Evolutionary conservation across 2,888 invertebrate genomes (phyloP), one percentile per base, ranked within the genome.

Genomic region (Trissolcus brochymenae): DNA sequence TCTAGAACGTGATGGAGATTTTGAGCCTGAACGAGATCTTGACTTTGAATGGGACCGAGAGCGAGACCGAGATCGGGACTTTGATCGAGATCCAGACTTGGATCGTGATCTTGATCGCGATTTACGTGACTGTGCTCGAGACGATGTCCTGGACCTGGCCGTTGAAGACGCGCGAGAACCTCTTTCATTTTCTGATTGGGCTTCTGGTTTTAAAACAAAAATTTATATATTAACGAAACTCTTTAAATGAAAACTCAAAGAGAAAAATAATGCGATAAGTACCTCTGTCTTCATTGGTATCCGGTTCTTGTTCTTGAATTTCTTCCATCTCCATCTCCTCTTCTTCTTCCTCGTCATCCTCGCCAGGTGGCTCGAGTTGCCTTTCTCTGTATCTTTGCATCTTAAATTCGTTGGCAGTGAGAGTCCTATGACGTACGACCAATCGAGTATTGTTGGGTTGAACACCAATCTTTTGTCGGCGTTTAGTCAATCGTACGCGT

Each of bases 401-500:
- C 78, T 94, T 93, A 87, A 95, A 94, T 88, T 98, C 98, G 53
- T 92, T 91, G 0, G 94, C 95, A 86, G 95, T 94, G 82, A 98
- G 91, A 4, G 96, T 94, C 46, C 98, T 91, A 89, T 98, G 98
- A 60, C 95, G 95, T 2, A 98, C 98, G 46, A 98, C 94, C 50
- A 98, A 91, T 59, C 95, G 90, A 0, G 96, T 96, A 82, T 95
- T 94, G 54, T 92, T 94, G 78, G 91, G 94, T 74, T 91, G 92
- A 77, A 93, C 92, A 1, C 94, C 94, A 67, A 91, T 91, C 82
- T 95, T 94, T 56, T 97, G 95, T 60, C 98, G 92, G 13, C 98
- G 92, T 89, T 98, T 98, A 81, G 96, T 98, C 72, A 98, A 91
- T 4, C 98, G 94, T 72, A 98, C 98, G 66, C 98, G 94, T 0